Evolutionary conservation across 2,113 vertebrate species (phyloP).

Genomic region (Petrocephalus zakoni): DNA sequence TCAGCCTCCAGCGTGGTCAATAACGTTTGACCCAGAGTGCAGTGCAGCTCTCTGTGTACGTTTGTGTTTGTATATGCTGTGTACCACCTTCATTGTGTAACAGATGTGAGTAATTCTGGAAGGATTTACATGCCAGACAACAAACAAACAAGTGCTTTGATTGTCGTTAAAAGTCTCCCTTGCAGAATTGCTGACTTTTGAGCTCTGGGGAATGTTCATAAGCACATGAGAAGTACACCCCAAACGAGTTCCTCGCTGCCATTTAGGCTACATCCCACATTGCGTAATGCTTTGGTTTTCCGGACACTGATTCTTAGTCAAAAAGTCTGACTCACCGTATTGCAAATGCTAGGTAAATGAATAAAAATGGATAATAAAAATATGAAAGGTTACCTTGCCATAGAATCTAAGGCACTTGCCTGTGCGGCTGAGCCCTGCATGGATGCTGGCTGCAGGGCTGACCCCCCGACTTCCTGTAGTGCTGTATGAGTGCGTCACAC

Average conservation of each 20-base stretch:
- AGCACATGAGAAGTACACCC: background rate
- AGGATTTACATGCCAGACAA: background rate
- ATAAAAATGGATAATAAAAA: background rate
- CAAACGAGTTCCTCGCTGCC: background rate
- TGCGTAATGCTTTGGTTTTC: background rate
- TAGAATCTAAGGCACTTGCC: background rate
- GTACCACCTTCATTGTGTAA: background rate
- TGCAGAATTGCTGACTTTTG: background rate
- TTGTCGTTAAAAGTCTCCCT: background rate
- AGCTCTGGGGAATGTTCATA: background rate
- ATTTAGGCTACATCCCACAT: background rate
- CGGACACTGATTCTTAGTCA: background rate
- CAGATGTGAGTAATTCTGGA: background rate
- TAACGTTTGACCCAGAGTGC: background rate
- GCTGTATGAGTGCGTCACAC: background rate
- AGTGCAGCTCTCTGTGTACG: background rate
- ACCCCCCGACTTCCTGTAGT: background rate
- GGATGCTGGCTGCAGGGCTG: background rate
- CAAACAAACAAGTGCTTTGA: background rate
- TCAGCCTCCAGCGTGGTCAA: background rate
- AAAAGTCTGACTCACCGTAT: background rate
- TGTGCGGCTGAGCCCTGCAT: background rate
- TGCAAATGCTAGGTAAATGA: background rate
- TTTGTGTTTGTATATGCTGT: background rate
- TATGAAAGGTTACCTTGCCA: background rate